These are phyloP conservation scores for Erebia epiphron DNA, from an alignment of 2,888 invertebrate species.

Conservation along the genomic window DNA sequence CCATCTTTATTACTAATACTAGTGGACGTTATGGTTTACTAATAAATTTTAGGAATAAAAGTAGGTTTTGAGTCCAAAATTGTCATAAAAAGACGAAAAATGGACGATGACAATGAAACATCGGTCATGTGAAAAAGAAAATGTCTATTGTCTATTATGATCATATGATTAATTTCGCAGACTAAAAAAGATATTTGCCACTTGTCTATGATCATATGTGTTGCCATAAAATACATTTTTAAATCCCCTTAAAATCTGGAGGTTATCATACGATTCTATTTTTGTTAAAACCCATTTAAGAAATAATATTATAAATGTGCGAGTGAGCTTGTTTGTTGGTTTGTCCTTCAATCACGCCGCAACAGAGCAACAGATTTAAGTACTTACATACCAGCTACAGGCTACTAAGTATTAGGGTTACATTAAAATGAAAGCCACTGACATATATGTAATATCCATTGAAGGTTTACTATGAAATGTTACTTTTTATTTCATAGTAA, in stretches of 20 bases:
- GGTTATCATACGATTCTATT: too few relatives aligned
- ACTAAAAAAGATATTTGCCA: constrained; percentile 58
- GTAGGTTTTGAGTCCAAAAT: constrained; percentile 60
- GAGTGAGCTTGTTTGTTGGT: too few relatives aligned
- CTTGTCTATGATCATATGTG: constrained; percentile 56
- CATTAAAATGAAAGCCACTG: too few relatives aligned
- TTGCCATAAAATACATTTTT: constrained; percentile 29
- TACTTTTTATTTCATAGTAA: too few relatives aligned
- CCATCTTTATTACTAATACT: constrained; percentile 65
- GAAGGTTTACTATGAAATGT: too few relatives aligned
- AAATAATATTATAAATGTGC: too few relatives aligned
- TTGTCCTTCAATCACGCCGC: too few relatives aligned
- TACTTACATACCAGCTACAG: too few relatives aligned
- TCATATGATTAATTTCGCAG: constrained; percentile 40
- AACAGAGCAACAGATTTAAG: too few relatives aligned
- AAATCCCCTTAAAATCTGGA: neutral
- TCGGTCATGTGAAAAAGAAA: constrained; percentile 77
- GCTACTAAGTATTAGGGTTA: too few relatives aligned
- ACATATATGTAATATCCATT: too few relatives aligned
- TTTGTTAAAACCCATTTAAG: too few relatives aligned
- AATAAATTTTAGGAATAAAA: constrained; percentile 44
- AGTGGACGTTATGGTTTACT: constrained; percentile 64
- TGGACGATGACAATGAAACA: constrained; percentile 68
- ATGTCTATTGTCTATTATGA: constrained; percentile 67
- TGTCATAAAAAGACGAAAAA: constrained; percentile 66